These are phyloP conservation scores for Chloropsis hardwickii DNA, from an alignment of 2,113 vertebrate genomes.

Conservation along the genomic window DNA sequence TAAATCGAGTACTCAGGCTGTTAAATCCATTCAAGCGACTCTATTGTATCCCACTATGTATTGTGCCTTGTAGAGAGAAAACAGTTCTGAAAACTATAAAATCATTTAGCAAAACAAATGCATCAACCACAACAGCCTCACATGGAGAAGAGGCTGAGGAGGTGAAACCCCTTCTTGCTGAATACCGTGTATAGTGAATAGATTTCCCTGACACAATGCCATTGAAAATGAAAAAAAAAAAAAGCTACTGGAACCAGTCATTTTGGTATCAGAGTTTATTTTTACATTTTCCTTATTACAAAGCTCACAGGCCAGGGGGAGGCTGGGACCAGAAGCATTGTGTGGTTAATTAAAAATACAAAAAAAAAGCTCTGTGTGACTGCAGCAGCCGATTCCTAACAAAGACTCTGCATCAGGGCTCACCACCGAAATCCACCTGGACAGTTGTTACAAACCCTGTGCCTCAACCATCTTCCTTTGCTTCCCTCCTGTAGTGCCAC, in stretches of 20 bases:
- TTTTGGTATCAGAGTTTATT: background rate
- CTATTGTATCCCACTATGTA: background rate
- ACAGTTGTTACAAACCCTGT: background rate
- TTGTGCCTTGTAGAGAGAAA: background rate
- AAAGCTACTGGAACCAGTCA: background rate
- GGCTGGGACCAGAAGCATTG: background rate
- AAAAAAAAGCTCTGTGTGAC: background rate
- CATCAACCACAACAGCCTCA: background rate
- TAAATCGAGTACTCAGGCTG: background rate
- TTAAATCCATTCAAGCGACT: background rate
- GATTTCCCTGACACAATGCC: background rate
- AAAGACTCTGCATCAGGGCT: background rate
- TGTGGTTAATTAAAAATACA: background rate
- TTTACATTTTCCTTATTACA: background rate
- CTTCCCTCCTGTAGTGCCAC: background rate
- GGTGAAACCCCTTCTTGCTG: background rate
- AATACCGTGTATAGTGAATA: background rate
- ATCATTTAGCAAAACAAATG: conserved; percentile 43
- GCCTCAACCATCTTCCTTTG: background rate
- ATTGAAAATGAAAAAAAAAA: background rate
- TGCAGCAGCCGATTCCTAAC: background rate
- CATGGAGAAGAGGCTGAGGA: background rate
- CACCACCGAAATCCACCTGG: background rate
- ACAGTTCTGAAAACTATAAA: conserved; percentile 1
- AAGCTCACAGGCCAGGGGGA: background rate